A percentile compares a stretch with the other conserved stretches of the same genome.
Conservation (phyloP, 2,888 invertebrate species). For the Drymonia ruficornis region DNA sequence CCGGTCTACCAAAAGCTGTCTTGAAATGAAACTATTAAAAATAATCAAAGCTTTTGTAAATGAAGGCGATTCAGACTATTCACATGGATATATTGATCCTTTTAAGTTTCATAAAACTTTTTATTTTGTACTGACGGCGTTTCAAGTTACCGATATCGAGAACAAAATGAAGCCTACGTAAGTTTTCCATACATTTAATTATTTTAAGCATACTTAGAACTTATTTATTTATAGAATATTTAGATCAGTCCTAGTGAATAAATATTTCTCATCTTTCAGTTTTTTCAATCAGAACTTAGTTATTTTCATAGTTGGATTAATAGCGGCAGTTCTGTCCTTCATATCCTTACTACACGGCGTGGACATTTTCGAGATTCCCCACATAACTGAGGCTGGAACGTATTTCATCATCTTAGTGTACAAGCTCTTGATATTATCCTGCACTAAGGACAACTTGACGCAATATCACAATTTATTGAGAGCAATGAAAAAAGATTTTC, state of each 20-base stretch:
- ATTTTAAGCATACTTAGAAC: no score
- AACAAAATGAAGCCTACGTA: slow-evolving; percentile 47
- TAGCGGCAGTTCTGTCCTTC: neutral
- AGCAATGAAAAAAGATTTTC: slow-evolving; percentile 54
- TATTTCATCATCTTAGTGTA: slow-evolving; percentile 55
- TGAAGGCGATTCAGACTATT: slow-evolving; percentile 52
- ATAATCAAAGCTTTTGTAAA: slow-evolving; percentile 50
- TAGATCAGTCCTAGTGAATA: neutral
- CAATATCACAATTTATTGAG: slow-evolving; percentile 49
- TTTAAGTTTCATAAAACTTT: slow-evolving; percentile 58
- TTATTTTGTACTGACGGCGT: slow-evolving; percentile 48
- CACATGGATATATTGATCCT: slow-evolving; percentile 52
- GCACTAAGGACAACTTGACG: slow-evolving; percentile 43
- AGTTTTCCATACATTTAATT: slow-evolving; percentile 17
- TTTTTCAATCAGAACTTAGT: slow-evolving; percentile 37
- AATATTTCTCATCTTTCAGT: slow-evolving; percentile 31
- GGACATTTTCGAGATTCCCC: slow-evolving; percentile 38
- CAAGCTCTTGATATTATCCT: slow-evolving; percentile 46
- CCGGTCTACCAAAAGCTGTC: neutral
- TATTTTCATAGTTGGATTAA: slow-evolving; percentile 12
- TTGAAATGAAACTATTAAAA: slow-evolving; percentile 30
- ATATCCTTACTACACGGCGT: slow-evolving; percentile 43
- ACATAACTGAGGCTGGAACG: slow-evolving; percentile 53
- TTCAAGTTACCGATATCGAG: slow-evolving; percentile 52
- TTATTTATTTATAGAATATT: no score